Base-by-base conservation (phyloP, 1,140 invertebrate species). In the Procambarus clarkii region DNA sequence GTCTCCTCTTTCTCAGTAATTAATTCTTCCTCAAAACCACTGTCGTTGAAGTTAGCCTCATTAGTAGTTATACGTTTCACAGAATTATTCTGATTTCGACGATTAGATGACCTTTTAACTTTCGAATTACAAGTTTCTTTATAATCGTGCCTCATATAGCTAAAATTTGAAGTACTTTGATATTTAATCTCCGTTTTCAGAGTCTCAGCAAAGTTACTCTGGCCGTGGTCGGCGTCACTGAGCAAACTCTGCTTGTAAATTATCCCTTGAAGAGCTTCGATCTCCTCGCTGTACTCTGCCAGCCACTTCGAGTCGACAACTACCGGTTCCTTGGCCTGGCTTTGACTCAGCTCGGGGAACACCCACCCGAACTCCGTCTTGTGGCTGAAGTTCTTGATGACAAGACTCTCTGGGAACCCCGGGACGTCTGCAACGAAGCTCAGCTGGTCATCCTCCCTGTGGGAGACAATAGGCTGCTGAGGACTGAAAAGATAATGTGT, bases 311-410 rank as follows among this genome's bases (percentile, higher is more conserved):
- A 21, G 24, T 83, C 81, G 54, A 83, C 15, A 4, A 83, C 58
- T 1, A 60, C 58, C 18, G 13, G 58, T 13, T 45, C 11, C 58
- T 69, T 83, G 34, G 81, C 34, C 21, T 18, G 4, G 11, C 13
- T 9, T 78, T 18, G 80, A 21, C 18, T 15, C n/a, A 71, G 11
- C 69, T 71, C 69, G 34, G 81, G 81, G 24, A 83, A 69, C 11
- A 44, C 58, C 81, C 81, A 83, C 2, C 81, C 81, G 58, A 83
- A 83, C 34, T 34, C 24, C 9, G 81, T 83, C 34, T 34, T 45
- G 58, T 69, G 3, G 58, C 8, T 64, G 34, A 21, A 64, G 81
- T 64, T 83, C 58, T 69, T n/a, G 11, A 71, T 3, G 5, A 0
- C n/a, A 24, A 34, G 69, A 71, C n/a, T 71, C 69, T 24, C n/a